A percentile compares a stretch with the other conserved stretches of the same genome.
Conservation (phyloP, 23 tunicate genomes). For the Halocynthia aurantium region DNA sequence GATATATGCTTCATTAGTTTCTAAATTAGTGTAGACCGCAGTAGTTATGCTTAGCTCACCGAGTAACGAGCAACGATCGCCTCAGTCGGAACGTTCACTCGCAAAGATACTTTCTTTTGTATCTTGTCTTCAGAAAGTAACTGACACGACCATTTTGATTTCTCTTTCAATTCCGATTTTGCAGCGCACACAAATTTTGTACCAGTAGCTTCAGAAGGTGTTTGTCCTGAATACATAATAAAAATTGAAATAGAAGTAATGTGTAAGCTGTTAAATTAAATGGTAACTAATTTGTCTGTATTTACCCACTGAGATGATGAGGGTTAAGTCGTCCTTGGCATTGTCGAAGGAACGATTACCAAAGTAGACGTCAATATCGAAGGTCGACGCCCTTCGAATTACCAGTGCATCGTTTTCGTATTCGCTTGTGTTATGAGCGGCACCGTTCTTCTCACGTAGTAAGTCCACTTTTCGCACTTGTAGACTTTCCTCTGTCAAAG, state of each 20-base stretch:
- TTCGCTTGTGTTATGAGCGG: conserved; percentile 24
- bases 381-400: conserved; percentile 49
- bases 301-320: conserved; percentile 57
- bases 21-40: too few species aligned
- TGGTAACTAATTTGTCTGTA: too few species aligned
- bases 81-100: conserved; percentile 53
- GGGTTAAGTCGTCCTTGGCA: conserved; percentile 37
- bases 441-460: conserved; percentile 30
- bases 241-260: background rate
- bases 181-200: conserved; percentile 29
- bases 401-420: conserved; percentile 59
- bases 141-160: conserved; percentile 48
- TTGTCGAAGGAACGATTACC: conserved; percentile 34
- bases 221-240: conserved; percentile 12
- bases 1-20: too few species aligned
- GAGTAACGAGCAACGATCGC: conserved; percentile 72
- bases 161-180: conserved; percentile 20
- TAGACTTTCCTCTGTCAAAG: conserved; percentile 32
- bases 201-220: conserved; percentile 28
- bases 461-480: conserved; percentile 48
- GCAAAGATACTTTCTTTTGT: conserved; percentile 38
- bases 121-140: conserved; percentile 8
- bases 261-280: too few species aligned
- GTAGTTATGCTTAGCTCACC: background rate
- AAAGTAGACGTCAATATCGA: conserved; percentile 43